A percentile compares a stretch with the other conserved stretches of the same genome.
Conservation (phyloP, 2,888 invertebrate species). For the Linnaemya vulpina region DNA sequence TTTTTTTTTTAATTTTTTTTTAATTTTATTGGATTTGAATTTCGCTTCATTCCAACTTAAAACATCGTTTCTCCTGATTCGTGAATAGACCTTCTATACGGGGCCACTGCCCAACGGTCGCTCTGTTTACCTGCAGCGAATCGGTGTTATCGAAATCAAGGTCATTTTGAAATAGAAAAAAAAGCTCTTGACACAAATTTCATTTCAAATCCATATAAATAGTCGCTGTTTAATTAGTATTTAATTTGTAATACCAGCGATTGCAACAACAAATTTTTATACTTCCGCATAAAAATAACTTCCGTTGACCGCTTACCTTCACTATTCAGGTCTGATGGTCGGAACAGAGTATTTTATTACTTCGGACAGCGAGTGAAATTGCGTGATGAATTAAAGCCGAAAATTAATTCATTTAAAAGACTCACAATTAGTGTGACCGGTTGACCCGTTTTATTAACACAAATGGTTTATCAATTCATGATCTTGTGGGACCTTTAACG, state of each 20-base stretch:
- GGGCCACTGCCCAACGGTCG: too few species aligned
- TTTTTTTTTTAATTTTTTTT: too few species aligned
- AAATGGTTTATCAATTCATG: too few species aligned
- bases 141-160: too few species aligned
- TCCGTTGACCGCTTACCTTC: constrained; percentile 37
- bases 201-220: neutral
- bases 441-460: too few species aligned
- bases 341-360: neutral
- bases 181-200: neutral
- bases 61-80: too few species aligned
- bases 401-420: neutral
- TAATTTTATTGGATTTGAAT: too few species aligned
- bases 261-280: neutral
- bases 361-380: neutral
- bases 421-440: neutral
- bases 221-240: neutral
- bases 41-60: too few species aligned
- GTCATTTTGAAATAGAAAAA: too few species aligned
- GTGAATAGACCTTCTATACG: too few species aligned
- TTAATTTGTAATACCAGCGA: neutral
- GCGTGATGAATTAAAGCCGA: neutral
- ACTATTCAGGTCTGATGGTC: neutral
- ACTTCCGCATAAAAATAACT: constrained; percentile 54
- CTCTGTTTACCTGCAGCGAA: too few species aligned
- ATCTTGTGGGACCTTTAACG: too few species aligned